phyloP scores from a whole-genome alignment of 1,140 invertebrate genomes.

The Bradysia coprophila region DNA sequence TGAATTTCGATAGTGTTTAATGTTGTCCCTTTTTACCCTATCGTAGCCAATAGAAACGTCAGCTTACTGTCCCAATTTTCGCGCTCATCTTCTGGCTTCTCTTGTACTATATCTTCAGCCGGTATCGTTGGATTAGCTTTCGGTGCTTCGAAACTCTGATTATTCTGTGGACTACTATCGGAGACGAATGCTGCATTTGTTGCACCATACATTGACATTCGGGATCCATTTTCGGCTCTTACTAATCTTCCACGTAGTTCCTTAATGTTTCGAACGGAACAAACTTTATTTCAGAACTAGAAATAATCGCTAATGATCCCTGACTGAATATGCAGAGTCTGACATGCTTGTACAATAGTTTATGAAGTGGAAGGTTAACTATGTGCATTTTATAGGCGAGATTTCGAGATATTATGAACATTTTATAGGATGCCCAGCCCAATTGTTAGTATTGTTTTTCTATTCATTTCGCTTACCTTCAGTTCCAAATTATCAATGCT shows the following conservation, averaged over 20 bases:
- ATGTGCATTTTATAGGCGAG: too few species aligned
- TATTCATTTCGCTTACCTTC: conserved; percentile 44
- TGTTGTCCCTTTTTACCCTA: conserved; percentile 31
- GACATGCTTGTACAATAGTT: too few species aligned
- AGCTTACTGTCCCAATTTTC: conserved; percentile 89
- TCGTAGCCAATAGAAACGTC: conserved; percentile 76
- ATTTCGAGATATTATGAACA: too few species aligned
- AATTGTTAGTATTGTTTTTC: too few species aligned
- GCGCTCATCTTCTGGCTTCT: conserved; percentile 58
- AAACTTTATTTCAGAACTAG: too few species aligned
- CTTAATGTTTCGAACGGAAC: conserved; percentile 6
- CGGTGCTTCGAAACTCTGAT: conserved; percentile 10
- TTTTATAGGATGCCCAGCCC: too few species aligned
- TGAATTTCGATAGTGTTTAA: background rate
- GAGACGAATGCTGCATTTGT: conserved; percentile 69
- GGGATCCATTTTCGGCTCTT: conserved; percentile 47
- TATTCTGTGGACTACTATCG: conserved; percentile 29
- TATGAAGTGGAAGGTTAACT: too few species aligned
- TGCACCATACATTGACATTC: conserved; percentile 52
- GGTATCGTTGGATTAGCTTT: conserved; percentile 30
- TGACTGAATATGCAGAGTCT: too few species aligned
- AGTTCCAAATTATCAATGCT: conserved; percentile 71
- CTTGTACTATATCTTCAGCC: conserved; percentile 44
- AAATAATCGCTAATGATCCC: too few species aligned
- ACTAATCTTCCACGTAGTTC: conserved; percentile 61